phyloP scores from a whole-genome alignment of 2,797 vertebrate species.

The Choloepus didactylus region DNA sequence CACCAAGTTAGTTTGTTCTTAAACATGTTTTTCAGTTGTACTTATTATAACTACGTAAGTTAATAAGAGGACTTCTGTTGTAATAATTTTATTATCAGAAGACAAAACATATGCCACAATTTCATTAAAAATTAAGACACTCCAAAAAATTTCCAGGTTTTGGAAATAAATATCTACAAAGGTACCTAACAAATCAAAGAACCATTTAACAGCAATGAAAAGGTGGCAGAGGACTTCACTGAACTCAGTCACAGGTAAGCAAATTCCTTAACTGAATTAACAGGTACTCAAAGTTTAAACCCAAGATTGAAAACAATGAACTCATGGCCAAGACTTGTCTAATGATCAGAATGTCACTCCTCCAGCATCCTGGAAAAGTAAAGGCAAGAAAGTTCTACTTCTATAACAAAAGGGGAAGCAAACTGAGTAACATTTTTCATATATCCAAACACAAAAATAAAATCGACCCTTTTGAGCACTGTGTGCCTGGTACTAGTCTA shows the following conservation, averaged over 20 bases:
- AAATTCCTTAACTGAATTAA: neutral
- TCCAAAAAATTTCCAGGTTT: neutral
- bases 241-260: neutral
- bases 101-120: neutral
- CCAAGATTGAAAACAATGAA: neutral
- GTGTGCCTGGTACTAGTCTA: neutral
- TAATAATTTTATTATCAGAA: neutral
- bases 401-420: neutral
- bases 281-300: neutral
- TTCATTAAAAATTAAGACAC: neutral
- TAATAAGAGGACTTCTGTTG: neutral
- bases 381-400: neutral
- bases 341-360: neutral
- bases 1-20: neutral
- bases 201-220: neutral
- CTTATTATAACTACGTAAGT: neutral
- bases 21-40: neutral
- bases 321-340: neutral
- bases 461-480: neutral
- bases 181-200: conserved; percentile 21
- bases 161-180: conserved; percentile 4
- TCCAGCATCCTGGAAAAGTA: neutral
- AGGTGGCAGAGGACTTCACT: neutral
- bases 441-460: neutral
- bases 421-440: neutral